A percentile compares a stretch with the other conserved stretches of the same genome.
These are phyloP conservation scores for Leucoma salicis DNA, from an alignment of 2,888 invertebrate species.

Conservation along the genomic window DNA sequence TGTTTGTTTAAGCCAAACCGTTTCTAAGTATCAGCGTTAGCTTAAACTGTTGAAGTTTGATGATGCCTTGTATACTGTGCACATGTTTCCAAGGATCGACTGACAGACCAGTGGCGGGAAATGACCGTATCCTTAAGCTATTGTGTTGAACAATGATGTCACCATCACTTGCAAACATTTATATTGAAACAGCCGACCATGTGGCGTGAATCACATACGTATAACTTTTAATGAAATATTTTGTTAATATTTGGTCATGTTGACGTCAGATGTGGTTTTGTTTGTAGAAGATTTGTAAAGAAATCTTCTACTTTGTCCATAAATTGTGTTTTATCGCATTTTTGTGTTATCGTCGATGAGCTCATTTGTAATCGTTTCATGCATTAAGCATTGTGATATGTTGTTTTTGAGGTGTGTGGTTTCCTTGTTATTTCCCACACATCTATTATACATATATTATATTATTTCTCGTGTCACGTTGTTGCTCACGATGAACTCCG, in stretches of 20 bases:
- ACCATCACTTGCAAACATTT: constrained; percentile 31
- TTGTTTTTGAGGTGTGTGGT: constrained; percentile 16
- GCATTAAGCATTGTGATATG: constrained; percentile 39
- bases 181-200: constrained; percentile 35
- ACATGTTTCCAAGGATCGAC: constrained; percentile 14
- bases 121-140: constrained; percentile 40
- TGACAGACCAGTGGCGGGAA: constrained; percentile 16
- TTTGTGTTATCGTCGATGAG: constrained; percentile 42
- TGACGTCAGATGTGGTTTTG: constrained; percentile 1
- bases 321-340: constrained; percentile 42
- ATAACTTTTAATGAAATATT: constrained; percentile 25
- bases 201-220: constrained; percentile 30
- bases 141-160: constrained; percentile 42
- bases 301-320: background rate
- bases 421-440: background rate
- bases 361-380: constrained; percentile 43
- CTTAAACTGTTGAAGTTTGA: too few relatives aligned
- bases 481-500: too few relatives aligned
- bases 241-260: constrained; percentile 29
- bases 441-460: too few relatives aligned
- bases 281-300: background rate
- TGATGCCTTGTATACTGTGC: constrained; percentile 6
- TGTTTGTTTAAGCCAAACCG: too few relatives aligned
- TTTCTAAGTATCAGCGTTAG: background rate
- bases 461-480: too few relatives aligned